Evolutionary conservation across 2,797 vertebrate species (phyloP).

Genomic region (Pseudotriccus pelzelni): DNA sequence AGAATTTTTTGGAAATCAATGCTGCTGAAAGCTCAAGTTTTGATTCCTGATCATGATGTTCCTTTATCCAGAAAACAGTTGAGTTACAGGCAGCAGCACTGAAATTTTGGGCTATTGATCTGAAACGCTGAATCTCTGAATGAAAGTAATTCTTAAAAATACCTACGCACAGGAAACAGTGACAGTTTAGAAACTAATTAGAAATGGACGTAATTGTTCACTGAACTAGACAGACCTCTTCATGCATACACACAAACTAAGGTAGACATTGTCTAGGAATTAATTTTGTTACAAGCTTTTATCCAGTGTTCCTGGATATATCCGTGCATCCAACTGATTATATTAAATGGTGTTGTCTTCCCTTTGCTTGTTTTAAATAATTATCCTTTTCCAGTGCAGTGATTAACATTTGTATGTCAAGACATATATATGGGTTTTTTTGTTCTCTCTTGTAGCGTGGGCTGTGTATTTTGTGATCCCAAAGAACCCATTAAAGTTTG

Average conservation of each 20-base stretch:
- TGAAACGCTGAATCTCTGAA: slow-evolving; percentile 30
- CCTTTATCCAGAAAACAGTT: not conserved
- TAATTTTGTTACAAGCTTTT: not conserved
- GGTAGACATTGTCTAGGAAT: slow-evolving; percentile 5
- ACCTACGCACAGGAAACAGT: slow-evolving; percentile 39
- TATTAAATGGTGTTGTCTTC: not conserved
- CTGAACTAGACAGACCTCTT: slow-evolving; percentile 47
- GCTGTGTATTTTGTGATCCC: slow-evolving; percentile 93
- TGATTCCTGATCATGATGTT: not conserved
- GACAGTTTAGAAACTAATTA: slow-evolving; percentile 60
- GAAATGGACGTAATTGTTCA: slow-evolving; percentile 36
- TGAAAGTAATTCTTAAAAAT: slow-evolving; percentile 59
- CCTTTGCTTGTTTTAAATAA: not conserved
- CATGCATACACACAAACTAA: slow-evolving; percentile 27
- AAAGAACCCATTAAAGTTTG: slow-evolving; percentile 91
- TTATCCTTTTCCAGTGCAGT: not conserved
- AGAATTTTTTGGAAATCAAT: not conserved
- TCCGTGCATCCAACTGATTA: fast-evolving
- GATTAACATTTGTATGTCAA: not conserved
- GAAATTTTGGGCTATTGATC: not conserved
- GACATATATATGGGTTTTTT: not conserved
- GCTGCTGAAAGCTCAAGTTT: not conserved
- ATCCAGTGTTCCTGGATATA: not conserved
- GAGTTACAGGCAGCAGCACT: not conserved
- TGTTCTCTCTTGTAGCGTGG: slow-evolving; percentile 80